Base-by-base conservation (phyloP, 1,140 invertebrate species). In the Drosophila yakuba region DNA sequence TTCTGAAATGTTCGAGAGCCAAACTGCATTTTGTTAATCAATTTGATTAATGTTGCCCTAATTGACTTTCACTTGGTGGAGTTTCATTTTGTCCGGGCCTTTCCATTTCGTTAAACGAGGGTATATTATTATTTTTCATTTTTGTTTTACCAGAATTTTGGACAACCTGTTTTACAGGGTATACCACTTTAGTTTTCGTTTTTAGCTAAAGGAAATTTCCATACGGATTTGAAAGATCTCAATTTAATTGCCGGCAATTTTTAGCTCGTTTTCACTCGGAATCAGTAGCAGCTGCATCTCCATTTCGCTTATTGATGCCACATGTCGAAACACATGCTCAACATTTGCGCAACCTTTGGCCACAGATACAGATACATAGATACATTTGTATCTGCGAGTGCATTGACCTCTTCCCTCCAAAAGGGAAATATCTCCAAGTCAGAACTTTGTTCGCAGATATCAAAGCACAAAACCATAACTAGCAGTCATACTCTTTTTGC, bases 31-130 rank as follows among this genome's bases (percentile, higher is more conserved):
- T 74, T 47, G 80, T 72, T 72, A 63, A 62, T 69, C 68, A 74
- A 48, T 72, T 84, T 89, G 84, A 89, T 90, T 90, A 85, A 90
- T 89, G 86, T 74, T 85, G 68, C 77, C 68, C 83, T 90, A 78
- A 89, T 89, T 90, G 84, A 90, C 84, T 89, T 89, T 89, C 85
- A 78, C 84, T 90, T 57, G 38, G 55, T 25, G 54, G 50, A 62
- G 38, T 48, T 32, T 20, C 51, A 28, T 61, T 52, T 61, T 44
- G 35, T 36, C 60, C 1, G 39, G 39, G 61, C 61, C 69, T 75
- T 69, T 75, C 47, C 64, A 59, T 78, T 78, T 78, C 58, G 17
- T 54, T 78, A 77, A 43, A 23, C 11, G 41, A 35, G 50, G 59
- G 48, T 57, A 68, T 71, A 72, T 50, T 17, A 56, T n/a, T 32